These are phyloP conservation scores for Enteromius argenteus DNA, from an alignment of 2,797 vertebrate genomes.

Conservation along the genomic window DNA sequence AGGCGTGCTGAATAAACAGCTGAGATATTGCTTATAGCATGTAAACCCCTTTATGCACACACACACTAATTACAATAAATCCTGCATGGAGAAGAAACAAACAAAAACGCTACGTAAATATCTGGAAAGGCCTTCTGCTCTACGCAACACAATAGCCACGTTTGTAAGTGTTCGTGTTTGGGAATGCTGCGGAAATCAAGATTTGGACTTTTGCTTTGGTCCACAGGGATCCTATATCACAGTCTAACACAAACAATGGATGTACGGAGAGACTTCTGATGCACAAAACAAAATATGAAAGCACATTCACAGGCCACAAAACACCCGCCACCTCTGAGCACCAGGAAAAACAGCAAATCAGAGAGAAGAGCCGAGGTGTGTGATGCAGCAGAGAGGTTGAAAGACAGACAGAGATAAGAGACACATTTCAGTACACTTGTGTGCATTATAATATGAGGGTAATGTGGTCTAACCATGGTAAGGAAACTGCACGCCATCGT, in stretches of 20 bases:
- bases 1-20: not conserved
- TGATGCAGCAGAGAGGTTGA: conserved; percentile 46
- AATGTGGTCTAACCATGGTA: conserved; percentile 83
- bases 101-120: conserved; percentile 12
- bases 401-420: conserved; percentile 55
- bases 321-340: conserved; percentile 17
- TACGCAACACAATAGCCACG: conserved; percentile 11
- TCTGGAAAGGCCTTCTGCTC: not conserved
- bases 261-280: conserved; percentile 2
- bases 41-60: conserved; percentile 18
- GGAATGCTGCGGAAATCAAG: not conserved
- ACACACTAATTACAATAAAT: conserved; percentile 29
- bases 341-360: conserved; percentile 22
- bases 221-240: conserved; percentile 10
- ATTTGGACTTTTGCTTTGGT: not conserved
- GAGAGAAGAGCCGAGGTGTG: conserved; percentile 8
- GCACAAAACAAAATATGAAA: conserved; percentile 21
- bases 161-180: conserved; percentile 10
- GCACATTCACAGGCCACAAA: conserved; percentile 3
- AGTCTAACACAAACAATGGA: conserved; percentile 3
- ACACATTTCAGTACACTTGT: conserved; percentile 42
- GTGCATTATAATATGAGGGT: conserved; percentile 73
- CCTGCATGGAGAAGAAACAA: conserved; percentile 26
- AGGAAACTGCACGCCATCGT: conserved; percentile 83
- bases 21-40: conserved; percentile 23